Percentiles rank a stretch among this genome's conserved stretches.
These are phyloP conservation scores for Morpho deidamia DNA, from an alignment of 2,888 invertebrate genomes.

Conservation along the genomic window DNA sequence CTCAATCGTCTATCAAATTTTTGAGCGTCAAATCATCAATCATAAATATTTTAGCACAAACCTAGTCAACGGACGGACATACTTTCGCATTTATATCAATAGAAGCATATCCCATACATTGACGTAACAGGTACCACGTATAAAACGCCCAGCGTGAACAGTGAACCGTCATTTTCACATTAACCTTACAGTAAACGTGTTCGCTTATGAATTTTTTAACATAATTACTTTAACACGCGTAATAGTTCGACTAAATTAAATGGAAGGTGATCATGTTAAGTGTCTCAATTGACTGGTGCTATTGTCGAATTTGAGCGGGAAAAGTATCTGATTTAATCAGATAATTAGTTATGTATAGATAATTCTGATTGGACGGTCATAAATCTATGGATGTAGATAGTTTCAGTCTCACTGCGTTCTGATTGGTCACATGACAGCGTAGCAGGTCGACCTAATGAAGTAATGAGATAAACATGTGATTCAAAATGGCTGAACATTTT, in stretches of 20 bases:
- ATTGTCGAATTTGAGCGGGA: constrained; percentile 40
- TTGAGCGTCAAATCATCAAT: no score
- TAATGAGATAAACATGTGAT: constrained; percentile 66
- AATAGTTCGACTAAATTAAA: neutral
- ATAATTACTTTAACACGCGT: constrained; percentile 28
- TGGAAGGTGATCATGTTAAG: constrained; percentile 13
- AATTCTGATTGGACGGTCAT: constrained; percentile 38
- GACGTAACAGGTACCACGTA: constrained; percentile 70
- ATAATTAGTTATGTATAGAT: constrained; percentile 25
- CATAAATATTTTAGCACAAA: no score
- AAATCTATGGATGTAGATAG: constrained; percentile 31
- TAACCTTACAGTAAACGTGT: constrained; percentile 37
- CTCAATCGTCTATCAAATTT: no score
- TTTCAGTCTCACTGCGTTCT: constrained; percentile 40
- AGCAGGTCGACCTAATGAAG: constrained; percentile 43
- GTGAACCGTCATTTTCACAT: constrained; percentile 60
- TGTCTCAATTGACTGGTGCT: constrained; percentile 34
- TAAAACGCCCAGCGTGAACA: constrained; percentile 56
- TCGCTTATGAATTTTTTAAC: constrained; percentile 35
- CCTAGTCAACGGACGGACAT: no score
- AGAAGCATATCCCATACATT: constrained; percentile 41
- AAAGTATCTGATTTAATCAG: constrained; percentile 26
- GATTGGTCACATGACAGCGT: constrained; percentile 64
- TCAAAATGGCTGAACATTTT: constrained; percentile 63
- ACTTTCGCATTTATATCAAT: no score